Conservation (phyloP, 2,888 invertebrate species). For the Lymantria dispar region DNA sequence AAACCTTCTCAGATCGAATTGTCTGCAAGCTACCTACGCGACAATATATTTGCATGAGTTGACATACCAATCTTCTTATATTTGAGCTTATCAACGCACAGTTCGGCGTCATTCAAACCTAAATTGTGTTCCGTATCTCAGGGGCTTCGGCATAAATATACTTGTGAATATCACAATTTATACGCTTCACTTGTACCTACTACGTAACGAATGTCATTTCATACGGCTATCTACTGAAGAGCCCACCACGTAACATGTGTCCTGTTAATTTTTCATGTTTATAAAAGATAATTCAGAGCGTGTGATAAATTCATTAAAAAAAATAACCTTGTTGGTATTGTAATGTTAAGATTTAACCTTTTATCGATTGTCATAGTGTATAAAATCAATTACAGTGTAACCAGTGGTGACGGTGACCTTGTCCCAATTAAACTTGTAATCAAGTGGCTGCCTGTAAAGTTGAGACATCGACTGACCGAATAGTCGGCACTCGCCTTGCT, state of each 20-base stretch:
- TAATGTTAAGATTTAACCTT: neutral
- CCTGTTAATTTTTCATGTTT: neutral
- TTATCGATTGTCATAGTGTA: neutral
- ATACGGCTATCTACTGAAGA: neutral
- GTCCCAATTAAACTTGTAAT: conserved; percentile 77
- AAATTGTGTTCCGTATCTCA: conserved; percentile 50
- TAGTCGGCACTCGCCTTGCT: conserved; percentile 42
- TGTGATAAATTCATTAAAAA: neutral
- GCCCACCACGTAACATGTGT: neutral
- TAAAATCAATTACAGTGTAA: neutral
- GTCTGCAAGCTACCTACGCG: conserved; percentile 38
- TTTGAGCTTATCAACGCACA: conserved; percentile 57
- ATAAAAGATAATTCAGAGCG: neutral
- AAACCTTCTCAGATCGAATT: conserved; percentile 58
- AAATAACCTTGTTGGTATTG: neutral
- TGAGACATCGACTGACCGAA: conserved; percentile 72
- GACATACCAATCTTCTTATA: conserved; percentile 54
- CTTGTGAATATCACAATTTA: conserved; percentile 23
- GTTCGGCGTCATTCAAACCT: conserved; percentile 50
- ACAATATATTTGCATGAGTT: conserved; percentile 53
- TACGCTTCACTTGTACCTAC: conserved; percentile 12
- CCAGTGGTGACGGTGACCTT: conserved; percentile 69
- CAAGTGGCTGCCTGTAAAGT: conserved; percentile 66
- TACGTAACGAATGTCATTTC: conserved; percentile 2
- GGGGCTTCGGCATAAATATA: conserved; percentile 36